Percentiles rank a stretch among this genome's conserved stretches.
Evolutionary conservation across 2,797 vertebrate species (phyloP).

Genomic region (Peromyscus nudipes): DNA sequence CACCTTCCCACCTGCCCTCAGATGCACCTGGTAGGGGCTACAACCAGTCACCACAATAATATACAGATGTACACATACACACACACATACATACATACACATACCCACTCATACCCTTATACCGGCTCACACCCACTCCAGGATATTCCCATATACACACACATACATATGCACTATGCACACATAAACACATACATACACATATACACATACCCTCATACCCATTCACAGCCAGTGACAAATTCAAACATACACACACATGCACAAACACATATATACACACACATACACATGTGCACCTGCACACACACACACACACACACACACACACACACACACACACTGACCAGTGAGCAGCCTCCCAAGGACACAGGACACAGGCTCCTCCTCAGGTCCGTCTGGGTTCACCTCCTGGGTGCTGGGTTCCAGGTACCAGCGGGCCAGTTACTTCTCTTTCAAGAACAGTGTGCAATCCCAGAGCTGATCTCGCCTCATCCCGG

Average conservation of each 20-base stretch:
- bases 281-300: neutral
- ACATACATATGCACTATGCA: neutral
- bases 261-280: neutral
- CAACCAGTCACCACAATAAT: neutral
- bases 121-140: neutral
- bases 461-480: conserved; percentile 32
- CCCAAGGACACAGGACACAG: conserved; percentile 27
- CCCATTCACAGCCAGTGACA: neutral
- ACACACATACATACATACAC: neutral
- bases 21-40: fast-evolving
- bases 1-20: too few species aligned
- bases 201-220: neutral
- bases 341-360: conserved; percentile 68
- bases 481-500: neutral
- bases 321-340: neutral
- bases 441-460: conserved; percentile 1
- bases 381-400: neutral
- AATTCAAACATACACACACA: neutral
- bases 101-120: neutral
- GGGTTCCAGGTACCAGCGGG: neutral
- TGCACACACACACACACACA: neutral
- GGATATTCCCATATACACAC: too few species aligned
- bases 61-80: neutral
- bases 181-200: neutral
- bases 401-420: neutral